These are phyloP conservation scores for Zygaena filipendulae DNA, from an alignment of 2,888 invertebrate species.

Conservation along the genomic window DNA sequence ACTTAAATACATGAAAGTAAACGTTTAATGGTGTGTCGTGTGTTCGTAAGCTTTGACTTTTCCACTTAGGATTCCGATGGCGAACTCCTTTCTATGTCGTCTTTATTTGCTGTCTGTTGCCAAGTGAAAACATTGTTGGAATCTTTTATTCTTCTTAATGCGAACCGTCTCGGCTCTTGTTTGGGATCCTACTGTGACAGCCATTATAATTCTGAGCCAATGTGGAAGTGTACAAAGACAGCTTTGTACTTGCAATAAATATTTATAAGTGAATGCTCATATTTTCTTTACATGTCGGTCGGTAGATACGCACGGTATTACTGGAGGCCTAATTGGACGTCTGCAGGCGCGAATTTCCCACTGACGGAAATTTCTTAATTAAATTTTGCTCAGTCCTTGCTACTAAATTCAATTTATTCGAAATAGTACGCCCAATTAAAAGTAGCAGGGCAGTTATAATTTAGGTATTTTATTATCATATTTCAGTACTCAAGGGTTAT, in stretches of 20 bases:
- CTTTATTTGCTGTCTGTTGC: conserved; percentile 51
- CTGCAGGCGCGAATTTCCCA: conserved; percentile 54
- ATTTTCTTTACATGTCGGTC: conserved; percentile 59
- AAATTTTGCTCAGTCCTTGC: no score
- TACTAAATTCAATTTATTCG: no score
- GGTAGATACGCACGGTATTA: conserved; percentile 60
- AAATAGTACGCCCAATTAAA: no score
- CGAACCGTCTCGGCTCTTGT: conserved; percentile 60
- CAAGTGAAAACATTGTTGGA: conserved; percentile 51
- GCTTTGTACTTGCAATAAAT: conserved; percentile 59
- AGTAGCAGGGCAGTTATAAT: no score
- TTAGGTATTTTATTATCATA: no score
- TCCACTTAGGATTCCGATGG: conserved; percentile 34
- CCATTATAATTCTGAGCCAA: conserved; percentile 63
- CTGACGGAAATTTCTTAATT: no score
- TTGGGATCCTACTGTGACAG: conserved; percentile 59
- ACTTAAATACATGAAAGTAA: no score
- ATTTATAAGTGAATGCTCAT: conserved; percentile 62
- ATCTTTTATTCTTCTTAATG: conserved; percentile 58
- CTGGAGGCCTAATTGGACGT: conserved; percentile 55
- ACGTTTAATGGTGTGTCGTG: conserved; percentile 23
- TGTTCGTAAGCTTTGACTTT: no score
- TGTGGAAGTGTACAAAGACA: conserved; percentile 59
- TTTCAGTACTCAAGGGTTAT: no score
- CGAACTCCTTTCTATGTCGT: conserved; percentile 45